phyloP scores from a whole-genome alignment of 2,888 invertebrate species.

The Ptychoptera albimana region DNA sequence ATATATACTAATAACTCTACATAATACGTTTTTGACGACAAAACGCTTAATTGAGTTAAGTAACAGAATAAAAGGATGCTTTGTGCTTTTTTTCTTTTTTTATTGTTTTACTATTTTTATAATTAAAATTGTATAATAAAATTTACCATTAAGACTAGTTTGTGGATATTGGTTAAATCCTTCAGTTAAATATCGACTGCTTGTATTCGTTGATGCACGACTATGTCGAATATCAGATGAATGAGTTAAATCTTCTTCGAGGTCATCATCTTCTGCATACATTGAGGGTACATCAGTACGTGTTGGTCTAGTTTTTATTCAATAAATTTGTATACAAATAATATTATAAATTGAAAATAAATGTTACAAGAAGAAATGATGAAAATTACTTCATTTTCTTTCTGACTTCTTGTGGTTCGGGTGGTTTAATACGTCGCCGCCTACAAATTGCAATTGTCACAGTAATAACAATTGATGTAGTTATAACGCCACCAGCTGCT shows the following conservation, averaged over 20 bases:
- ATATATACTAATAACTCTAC: no score
- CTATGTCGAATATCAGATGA: conserved; percentile 17
- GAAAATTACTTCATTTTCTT: conserved; percentile 29
- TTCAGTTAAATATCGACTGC: conserved; percentile 26
- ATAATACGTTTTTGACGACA: no score
- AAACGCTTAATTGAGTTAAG: no score
- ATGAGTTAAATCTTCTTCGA: conserved; percentile 19
- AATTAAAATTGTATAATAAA: background rate
- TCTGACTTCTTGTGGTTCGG: conserved; percentile 32
- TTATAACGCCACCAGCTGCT: conserved; percentile 30
- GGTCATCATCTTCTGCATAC: conserved; percentile 32
- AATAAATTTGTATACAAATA: no score
- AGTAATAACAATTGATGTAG: conserved; percentile 33
- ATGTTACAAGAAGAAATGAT: background rate
- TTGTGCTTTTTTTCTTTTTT: no score
- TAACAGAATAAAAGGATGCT: no score
- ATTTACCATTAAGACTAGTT: conserved; percentile 31
- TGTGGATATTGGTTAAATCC: conserved; percentile 33
- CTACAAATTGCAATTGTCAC: conserved; percentile 31
- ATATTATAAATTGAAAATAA: conserved; percentile 8
- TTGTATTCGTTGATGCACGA: conserved; percentile 16
- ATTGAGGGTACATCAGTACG: conserved; percentile 32
- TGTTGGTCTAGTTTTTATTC: conserved; percentile 22
- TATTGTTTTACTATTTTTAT: no score
- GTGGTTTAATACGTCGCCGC: conserved; percentile 28